phyloP scores from a whole-genome alignment of 2,113 vertebrate genomes.

The Takifugu bimaculatus region DNA sequence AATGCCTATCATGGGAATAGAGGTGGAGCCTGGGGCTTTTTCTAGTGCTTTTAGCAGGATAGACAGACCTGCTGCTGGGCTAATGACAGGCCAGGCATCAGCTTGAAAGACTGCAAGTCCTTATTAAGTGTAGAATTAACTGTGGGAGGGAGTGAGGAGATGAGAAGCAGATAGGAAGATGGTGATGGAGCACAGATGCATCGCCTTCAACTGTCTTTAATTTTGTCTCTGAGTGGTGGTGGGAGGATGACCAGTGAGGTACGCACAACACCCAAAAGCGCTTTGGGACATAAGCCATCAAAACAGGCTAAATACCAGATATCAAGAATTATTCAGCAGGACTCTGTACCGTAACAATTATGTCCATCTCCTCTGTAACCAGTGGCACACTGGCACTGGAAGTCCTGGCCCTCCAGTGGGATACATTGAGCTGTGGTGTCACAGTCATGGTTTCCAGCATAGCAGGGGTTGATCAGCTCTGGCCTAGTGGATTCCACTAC shows the following conservation, averaged over 20 bases:
- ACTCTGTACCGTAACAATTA: conserved; percentile 78
- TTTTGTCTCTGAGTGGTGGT: conserved; percentile 5
- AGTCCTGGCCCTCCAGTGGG: conserved; percentile 69
- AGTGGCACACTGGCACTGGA: conserved; percentile 81
- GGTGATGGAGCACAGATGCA: conserved; percentile 47
- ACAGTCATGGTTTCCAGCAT: conserved; percentile 80
- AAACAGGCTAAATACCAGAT: not conserved
- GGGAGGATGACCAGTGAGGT: conserved; percentile 5
- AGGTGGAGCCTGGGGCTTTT: conserved; percentile 41
- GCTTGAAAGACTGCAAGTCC: conserved; percentile 18
- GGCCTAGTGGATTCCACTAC: conserved; percentile 43
- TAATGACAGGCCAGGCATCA: conserved; percentile 49
- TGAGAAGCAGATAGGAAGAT: conserved; percentile 15
- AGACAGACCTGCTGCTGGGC: conserved; percentile 49
- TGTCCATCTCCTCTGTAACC: conserved; percentile 83
- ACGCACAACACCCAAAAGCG: conserved; percentile 13
- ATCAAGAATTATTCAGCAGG: not conserved
- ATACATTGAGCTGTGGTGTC: conserved; percentile 82
- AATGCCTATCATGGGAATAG: conserved; percentile 37
- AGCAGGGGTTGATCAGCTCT: conserved; percentile 80
- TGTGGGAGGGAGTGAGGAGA: conserved; percentile 17
- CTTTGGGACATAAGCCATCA: not conserved
- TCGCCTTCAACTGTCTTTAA: conserved; percentile 34
- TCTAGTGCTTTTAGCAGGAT: conserved; percentile 43
- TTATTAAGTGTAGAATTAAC: conserved; percentile 20